Conservation (phyloP, 2,797 vertebrate genomes). For the Alfaro cultratus region DNA sequence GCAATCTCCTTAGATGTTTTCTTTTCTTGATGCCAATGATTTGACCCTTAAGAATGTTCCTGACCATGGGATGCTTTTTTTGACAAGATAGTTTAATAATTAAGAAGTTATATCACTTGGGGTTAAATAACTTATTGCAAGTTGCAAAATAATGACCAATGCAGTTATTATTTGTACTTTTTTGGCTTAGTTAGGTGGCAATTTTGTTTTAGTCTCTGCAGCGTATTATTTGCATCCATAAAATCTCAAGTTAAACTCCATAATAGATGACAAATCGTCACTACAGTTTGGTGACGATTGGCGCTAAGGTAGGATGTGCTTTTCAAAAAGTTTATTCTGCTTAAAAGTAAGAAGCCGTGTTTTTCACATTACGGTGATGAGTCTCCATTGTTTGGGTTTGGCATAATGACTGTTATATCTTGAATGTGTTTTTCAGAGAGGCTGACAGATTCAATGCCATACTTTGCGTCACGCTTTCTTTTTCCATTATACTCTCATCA, state of each 20-base stretch:
- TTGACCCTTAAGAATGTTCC: neutral
- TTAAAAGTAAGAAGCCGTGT: slow-evolving; percentile 5
- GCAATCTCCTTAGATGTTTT: too few species aligned
- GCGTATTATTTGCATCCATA: neutral
- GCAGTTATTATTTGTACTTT: neutral
- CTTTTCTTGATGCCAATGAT: too few species aligned
- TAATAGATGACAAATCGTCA: neutral
- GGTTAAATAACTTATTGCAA: neutral
- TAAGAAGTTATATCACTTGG: neutral
- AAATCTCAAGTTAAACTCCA: neutral
- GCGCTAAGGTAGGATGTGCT: neutral
- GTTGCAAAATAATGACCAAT: neutral
- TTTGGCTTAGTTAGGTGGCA: neutral
- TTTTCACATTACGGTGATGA: neutral
- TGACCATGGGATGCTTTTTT: neutral
- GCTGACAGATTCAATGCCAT: slow-evolving; percentile 36
- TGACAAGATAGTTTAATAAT: neutral
- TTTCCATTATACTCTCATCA: slow-evolving; percentile 44
- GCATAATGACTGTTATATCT: slow-evolving; percentile 27
- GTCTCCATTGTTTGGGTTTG: slow-evolving; percentile 18
- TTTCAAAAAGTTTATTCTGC: neutral
- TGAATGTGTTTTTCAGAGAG: slow-evolving; percentile 32
- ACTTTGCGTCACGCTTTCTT: slow-evolving; percentile 36
- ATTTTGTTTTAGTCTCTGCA: neutral
- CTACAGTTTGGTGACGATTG: neutral